A percentile compares a stretch with the other conserved stretches of the same genome.
Conservation (phyloP, 2,797 vertebrate genomes). For the Pipistrellus pygmaeus region DNA sequence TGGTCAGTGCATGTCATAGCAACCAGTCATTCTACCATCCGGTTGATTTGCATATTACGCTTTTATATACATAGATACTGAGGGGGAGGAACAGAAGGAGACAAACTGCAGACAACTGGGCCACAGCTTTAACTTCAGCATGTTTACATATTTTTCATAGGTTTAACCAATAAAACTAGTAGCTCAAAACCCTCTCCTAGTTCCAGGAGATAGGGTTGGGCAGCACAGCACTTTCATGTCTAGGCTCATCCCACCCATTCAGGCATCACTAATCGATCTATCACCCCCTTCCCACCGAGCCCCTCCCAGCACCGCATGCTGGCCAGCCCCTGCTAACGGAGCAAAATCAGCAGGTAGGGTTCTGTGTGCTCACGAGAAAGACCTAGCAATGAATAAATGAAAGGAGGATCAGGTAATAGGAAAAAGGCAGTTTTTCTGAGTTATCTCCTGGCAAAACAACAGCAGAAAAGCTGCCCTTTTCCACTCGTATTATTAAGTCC, state of each 20-base stretch:
- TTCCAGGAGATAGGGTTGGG: background rate
- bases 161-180: background rate
- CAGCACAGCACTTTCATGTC: background rate
- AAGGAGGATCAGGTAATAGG: background rate
- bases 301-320: background rate
- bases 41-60: too few species aligned
- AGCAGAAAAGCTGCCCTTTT: background rate
- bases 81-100: background rate
- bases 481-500: background rate
- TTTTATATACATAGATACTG: too few species aligned
- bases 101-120: background rate
- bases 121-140: background rate
- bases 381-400: background rate
- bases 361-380: background rate
- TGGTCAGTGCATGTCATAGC: too few species aligned
- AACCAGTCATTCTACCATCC: too few species aligned
- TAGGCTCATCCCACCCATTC: background rate
- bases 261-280: background rate
- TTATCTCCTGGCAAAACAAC: background rate
- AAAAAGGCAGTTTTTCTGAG: constrained; percentile 21
- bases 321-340: background rate
- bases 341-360: background rate
- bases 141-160: background rate
- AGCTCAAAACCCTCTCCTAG: background rate
- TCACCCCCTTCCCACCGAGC: background rate